Conservation (phyloP, 2,113 vertebrate species). For the Taurulus bubalis region DNA sequence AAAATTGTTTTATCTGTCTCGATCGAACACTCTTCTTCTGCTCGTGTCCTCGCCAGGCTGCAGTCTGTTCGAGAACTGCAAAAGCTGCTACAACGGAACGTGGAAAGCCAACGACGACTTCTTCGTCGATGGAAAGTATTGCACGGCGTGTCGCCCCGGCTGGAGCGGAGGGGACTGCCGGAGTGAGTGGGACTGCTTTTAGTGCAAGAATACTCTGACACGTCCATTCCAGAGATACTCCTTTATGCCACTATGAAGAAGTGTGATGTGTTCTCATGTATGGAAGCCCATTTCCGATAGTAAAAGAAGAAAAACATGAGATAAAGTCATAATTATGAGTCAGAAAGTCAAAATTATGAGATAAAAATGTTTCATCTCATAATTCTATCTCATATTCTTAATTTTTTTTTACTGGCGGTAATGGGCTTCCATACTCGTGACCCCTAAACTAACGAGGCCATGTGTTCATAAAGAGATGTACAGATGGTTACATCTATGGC, state of each 20-base stretch:
- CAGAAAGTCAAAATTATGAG: too few relatives aligned
- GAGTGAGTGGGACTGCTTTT: slow-evolving; percentile 83
- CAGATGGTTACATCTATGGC: too few relatives aligned
- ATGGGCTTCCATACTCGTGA: too few relatives aligned
- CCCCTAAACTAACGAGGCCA: neutral
- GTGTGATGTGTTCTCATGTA: neutral
- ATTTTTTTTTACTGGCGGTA: too few relatives aligned
- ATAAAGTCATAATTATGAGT: too few relatives aligned
- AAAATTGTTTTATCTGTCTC: too few relatives aligned
- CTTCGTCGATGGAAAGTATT: slow-evolving; percentile 91
- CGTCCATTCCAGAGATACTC: neutral
- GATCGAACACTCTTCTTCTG: neutral
- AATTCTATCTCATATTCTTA: too few relatives aligned
- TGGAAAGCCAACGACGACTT: slow-evolving; percentile 92
- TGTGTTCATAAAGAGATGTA: neutral
- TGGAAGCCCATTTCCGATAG: too few relatives aligned
- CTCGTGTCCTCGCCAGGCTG: slow-evolving; percentile 64
- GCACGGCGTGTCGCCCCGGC: slow-evolving; percentile 89
- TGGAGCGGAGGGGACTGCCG: slow-evolving; percentile 95
- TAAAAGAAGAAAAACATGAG: too few relatives aligned
- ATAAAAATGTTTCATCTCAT: too few relatives aligned
- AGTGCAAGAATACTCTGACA: neutral
- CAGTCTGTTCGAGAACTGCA: slow-evolving; percentile 95
- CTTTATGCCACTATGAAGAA: neutral
- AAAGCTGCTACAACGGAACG: slow-evolving; percentile 91